phyloP scores from a whole-genome alignment of 2,113 vertebrate genomes.

The Alligator mississippiensis region DNA sequence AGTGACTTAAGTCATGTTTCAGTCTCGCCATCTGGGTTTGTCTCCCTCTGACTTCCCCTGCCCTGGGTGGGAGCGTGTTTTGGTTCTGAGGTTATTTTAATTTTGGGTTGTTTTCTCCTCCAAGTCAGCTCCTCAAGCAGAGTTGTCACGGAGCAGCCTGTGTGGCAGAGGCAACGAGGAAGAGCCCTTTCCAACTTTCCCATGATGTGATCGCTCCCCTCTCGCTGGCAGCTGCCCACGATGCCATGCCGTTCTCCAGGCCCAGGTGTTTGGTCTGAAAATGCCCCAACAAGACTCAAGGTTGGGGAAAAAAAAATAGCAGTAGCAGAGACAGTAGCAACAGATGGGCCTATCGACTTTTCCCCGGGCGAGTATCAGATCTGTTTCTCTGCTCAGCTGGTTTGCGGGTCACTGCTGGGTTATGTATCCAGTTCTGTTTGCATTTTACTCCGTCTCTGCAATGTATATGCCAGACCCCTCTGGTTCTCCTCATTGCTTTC shows the following conservation, averaged over 20 bases:
- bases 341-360: slow-evolving; percentile 47
- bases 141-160: not conserved
- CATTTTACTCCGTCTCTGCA: not conserved
- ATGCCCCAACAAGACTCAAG: not conserved
- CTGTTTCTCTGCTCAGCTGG: slow-evolving; percentile 34
- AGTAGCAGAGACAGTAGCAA: slow-evolving; percentile 44
- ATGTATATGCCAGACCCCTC: not conserved
- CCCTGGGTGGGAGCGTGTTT: not conserved
- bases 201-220: not conserved
- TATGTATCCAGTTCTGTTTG: not conserved
- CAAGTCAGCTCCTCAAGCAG: not conserved
- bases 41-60: not conserved
- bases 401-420: not conserved
- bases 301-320: not conserved
- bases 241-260: not conserved
- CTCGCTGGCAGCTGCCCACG: not conserved
- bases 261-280: not conserved
- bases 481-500: slow-evolving; percentile 18
- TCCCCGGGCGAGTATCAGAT: slow-evolving; percentile 25
- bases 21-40: not conserved
- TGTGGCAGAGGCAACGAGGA: not conserved
- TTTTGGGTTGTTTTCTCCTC: not conserved
- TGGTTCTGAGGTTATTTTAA: not conserved
- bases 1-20: not conserved
- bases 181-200: not conserved